Evolutionary conservation across 2,797 vertebrate species (phyloP).

Genomic region (Clarias platycephalus): DNA sequence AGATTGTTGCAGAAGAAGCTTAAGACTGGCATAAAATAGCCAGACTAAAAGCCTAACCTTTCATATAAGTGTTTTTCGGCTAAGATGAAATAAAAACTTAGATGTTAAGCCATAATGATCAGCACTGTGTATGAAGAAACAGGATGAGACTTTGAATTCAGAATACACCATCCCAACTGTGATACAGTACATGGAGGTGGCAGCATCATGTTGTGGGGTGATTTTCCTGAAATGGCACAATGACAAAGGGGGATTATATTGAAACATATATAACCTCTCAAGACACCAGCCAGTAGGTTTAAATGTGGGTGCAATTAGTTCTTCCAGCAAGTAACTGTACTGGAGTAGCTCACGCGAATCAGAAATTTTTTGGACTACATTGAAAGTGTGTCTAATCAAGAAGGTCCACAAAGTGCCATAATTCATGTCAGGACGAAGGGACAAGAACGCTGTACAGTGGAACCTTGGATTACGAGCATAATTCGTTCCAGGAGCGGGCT

Average conservation of each 20-base stretch:
- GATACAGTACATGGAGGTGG: neutral
- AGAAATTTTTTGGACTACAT: neutral
- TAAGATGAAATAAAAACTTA: neutral
- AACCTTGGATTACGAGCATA: too few relatives aligned
- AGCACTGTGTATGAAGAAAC: neutral
- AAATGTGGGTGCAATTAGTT: neutral
- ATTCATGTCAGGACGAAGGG: neutral
- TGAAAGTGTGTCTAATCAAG: neutral
- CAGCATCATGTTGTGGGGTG: neutral
- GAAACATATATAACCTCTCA: neutral
- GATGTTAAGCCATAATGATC: neutral
- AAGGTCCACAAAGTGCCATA: neutral
- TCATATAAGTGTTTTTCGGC: neutral
- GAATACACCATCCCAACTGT: neutral
- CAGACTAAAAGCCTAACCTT: neutral
- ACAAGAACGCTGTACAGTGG: too few relatives aligned
- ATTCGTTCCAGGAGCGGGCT: too few relatives aligned
- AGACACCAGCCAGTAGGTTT: neutral
- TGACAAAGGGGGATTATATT: too few relatives aligned
- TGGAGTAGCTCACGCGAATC: neutral
- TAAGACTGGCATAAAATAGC: neutral
- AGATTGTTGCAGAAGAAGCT: neutral
- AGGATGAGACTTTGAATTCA: neutral
- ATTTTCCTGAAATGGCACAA: neutral
- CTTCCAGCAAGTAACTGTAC: neutral